Base-by-base conservation (phyloP, 2,113 vertebrate species). In the Oncorhynchus mykiss region DNA sequence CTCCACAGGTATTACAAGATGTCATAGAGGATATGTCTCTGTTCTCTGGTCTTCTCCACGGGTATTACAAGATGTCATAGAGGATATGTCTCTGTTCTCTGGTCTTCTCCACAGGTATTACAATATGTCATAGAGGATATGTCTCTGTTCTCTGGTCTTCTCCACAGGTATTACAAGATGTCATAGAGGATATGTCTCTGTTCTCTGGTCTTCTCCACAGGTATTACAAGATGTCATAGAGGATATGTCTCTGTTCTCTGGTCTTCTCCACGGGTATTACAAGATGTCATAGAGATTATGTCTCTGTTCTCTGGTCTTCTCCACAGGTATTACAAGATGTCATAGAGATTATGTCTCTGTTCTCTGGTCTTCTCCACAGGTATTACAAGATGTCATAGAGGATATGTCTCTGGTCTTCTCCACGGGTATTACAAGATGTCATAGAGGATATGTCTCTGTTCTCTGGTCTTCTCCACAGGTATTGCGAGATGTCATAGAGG, bases 101-200 rank as follows among this genome's bases (percentile, higher is more conserved):
- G 0, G 34, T 14, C 20, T 60, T 51, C 14, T 45, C 31, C 27
- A 12, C n/a, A 99, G 98, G 85, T 90, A 94, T 85, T 99, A 99
- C 92, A 97, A 96, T 86, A 75, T 68, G 0, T 95, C 93, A 0
- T 11, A 14, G 29, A 70, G 39, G 45, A 24, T 5, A 22, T 39
- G 14, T 22, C 25, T 18, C 29, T 29, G 0, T 72, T 20, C 54
- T 60, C 29, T 29, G 0, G 74, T 20, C 54, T 60, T 51, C 14
- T 45, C 31, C 27, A 12, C n/a, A 99, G 98, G 85, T 90, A 94
- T 85, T 99, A 99, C 92, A 97, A 96, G 86, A 75, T 68, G 0
- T 95, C 93, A 0, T 11, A 14, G 66, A 70, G 39, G 45, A 25
- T 5, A 22, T 39, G 14, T 27, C 25, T 27, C 24, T 25, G 24